Percentiles rank a stretch among this genome's conserved stretches.
phyloP scores from a whole-genome alignment of 2,888 invertebrate species.

The Rhodophaea formosa region DNA sequence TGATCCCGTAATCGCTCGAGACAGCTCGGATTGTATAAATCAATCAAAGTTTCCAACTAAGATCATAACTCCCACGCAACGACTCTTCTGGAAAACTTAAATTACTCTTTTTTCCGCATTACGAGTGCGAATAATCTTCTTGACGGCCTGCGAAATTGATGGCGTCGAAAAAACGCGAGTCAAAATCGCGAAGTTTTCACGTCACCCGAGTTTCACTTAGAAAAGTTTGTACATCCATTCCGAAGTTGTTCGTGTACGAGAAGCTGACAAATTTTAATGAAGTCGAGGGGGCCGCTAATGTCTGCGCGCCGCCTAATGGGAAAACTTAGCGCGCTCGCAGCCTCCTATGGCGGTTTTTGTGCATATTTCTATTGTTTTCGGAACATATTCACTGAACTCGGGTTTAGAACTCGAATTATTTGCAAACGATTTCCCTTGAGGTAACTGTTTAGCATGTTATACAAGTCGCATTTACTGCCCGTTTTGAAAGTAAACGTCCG shows the following conservation, averaged over 20 bases:
- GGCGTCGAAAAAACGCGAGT: constrained; percentile 69
- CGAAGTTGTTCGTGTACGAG: constrained; percentile 74
- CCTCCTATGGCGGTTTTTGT: constrained; percentile 32
- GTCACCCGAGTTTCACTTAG: constrained; percentile 79
- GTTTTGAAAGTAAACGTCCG: no score
- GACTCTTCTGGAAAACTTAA: constrained; percentile 76
- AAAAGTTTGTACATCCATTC: constrained; percentile 79
- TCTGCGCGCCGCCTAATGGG: constrained; percentile 74
- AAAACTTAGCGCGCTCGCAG: constrained; percentile 59
- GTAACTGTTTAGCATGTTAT: no score
- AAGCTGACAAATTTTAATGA: constrained; percentile 81
- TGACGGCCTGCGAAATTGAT: constrained; percentile 80
- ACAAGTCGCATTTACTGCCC: no score
- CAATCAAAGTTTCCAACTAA: constrained; percentile 79
- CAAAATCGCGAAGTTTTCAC: constrained; percentile 76
- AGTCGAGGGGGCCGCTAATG: constrained; percentile 78
- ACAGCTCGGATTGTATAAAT: constrained; percentile 69
- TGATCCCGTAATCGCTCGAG: constrained; percentile 47
- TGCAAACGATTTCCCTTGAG: background rate
- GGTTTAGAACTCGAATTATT: background rate
- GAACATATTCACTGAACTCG: constrained; percentile 49
- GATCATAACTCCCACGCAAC: constrained; percentile 76
- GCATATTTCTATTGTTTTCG: constrained; percentile 51
- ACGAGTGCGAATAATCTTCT: constrained; percentile 80
- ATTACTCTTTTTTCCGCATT: constrained; percentile 79